Evolutionary conservation across 2,113 vertebrate genomes (phyloP).

Genomic region (Grammomys dolichurus): DNA sequence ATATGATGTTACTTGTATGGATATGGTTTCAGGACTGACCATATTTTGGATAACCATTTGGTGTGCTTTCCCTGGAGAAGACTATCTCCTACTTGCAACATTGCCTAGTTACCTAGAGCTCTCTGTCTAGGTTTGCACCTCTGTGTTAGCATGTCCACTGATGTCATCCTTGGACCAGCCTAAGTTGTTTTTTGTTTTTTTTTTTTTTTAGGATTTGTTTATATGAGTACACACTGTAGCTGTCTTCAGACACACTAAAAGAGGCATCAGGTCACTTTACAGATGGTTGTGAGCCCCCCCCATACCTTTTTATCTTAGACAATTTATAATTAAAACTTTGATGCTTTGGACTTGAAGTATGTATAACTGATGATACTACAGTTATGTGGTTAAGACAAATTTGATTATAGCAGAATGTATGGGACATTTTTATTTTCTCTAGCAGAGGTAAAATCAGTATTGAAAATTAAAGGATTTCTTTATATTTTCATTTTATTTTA

Average conservation of each 20-base stretch:
- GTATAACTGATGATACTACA: not conserved
- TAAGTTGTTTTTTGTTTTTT: not conserved
- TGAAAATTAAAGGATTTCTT: not conserved
- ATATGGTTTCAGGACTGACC: not conserved
- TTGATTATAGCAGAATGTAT: conserved; percentile 7
- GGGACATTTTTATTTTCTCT: conserved; percentile 55
- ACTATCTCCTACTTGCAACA: not conserved
- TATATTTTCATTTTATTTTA: not conserved
- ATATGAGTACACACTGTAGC: too few species aligned
- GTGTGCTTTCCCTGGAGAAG: not conserved
- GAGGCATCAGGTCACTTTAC: too few species aligned
- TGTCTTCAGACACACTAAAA: too few species aligned
- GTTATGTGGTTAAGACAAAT: conserved; percentile 22
- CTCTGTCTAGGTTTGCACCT: not conserved
- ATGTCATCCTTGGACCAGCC: not conserved
- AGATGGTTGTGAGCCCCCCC: too few species aligned
- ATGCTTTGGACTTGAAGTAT: conserved; percentile 54
- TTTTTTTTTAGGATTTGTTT: too few species aligned
- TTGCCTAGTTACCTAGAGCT: not conserved
- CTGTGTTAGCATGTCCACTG: not conserved
- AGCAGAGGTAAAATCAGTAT: not conserved
- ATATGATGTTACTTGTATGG: not conserved
- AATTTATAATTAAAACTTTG: conserved; percentile 40
- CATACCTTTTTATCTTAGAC: conserved; percentile 56
- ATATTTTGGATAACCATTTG: not conserved